These are phyloP conservation scores for Natator depressus DNA, from an alignment of 2,113 vertebrate species.

Conservation along the genomic window DNA sequence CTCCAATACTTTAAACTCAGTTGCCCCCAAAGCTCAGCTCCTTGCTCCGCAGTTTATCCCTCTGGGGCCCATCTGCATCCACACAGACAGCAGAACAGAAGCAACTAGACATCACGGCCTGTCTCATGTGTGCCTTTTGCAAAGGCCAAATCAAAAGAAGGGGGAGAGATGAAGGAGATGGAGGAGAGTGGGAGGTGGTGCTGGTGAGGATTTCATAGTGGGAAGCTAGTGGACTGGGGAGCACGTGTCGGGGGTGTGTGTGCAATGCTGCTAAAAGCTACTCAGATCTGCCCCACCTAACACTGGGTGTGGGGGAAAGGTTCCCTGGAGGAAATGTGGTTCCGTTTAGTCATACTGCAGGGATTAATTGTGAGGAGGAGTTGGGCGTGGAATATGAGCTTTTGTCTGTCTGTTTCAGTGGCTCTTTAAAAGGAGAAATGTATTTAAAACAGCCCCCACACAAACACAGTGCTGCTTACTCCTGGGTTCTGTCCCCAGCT, in stretches of 20 bases:
- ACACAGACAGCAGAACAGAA: not conserved
- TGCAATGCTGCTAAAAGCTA: not conserved
- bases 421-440: not conserved
- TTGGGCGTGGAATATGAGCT: not conserved
- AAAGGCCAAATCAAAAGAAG: not conserved
- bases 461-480: not conserved
- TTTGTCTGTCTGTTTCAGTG: not conserved
- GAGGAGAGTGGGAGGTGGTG: not conserved
- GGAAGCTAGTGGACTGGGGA: not conserved
- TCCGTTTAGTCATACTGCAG: not conserved
- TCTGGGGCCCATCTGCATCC: not conserved
- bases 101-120: not conserved
- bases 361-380: not conserved
- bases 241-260: not conserved
- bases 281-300: not conserved
- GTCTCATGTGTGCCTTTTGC: not conserved
- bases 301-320: not conserved
- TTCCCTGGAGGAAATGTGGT: not conserved
- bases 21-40: not conserved
- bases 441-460: not conserved
- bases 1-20: not conserved
- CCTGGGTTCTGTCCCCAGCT: not conserved
- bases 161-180: not conserved
- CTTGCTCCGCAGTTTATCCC: not conserved
- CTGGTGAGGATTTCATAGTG: not conserved